Evolutionary conservation across 2,888 invertebrate genomes (phyloP).

Genomic region (Tenthredo scrophulariae): DNA sequence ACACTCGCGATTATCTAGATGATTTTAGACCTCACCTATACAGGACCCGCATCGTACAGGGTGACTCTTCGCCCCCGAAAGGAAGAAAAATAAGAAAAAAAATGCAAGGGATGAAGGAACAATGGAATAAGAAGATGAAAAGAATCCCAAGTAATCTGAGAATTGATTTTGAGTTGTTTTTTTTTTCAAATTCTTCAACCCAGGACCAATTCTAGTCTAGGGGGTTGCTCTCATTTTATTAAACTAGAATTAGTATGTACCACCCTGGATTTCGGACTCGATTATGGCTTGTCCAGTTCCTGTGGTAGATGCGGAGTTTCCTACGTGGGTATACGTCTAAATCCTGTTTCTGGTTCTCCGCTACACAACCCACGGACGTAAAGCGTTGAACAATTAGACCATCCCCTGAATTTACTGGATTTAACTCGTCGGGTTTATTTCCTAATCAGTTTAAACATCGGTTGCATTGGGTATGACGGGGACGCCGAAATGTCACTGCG

Average conservation of each 20-base stretch:
- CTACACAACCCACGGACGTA: neutral
- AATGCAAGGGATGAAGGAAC: too few relatives aligned
- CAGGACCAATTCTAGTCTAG: neutral
- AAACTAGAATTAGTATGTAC: neutral
- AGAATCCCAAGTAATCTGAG: too few relatives aligned
- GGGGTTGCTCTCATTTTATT: neutral
- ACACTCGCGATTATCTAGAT: constrained; percentile 74
- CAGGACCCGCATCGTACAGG: constrained; percentile 62
- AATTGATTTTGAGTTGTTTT: too few relatives aligned
- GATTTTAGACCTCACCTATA: constrained; percentile 57
- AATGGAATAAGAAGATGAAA: neutral
- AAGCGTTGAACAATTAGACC: neutral
- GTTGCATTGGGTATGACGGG: neutral
- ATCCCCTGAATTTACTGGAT: neutral
- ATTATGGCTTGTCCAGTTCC: neutral
- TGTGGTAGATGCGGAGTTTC: neutral
- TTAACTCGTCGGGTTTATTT: constrained; percentile 4
- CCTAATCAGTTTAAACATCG: constrained; percentile 2
- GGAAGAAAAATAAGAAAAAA: constrained; percentile 51
- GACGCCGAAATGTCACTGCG: neutral
- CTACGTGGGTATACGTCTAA: neutral
- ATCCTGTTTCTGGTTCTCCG: neutral
- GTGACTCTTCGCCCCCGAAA: constrained; percentile 65
- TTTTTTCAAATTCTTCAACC: too few relatives aligned
- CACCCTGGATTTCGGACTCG: neutral